Base-by-base conservation (phyloP, 2,888 invertebrate genomes). In the Chymomyza fuscimana region DNA sequence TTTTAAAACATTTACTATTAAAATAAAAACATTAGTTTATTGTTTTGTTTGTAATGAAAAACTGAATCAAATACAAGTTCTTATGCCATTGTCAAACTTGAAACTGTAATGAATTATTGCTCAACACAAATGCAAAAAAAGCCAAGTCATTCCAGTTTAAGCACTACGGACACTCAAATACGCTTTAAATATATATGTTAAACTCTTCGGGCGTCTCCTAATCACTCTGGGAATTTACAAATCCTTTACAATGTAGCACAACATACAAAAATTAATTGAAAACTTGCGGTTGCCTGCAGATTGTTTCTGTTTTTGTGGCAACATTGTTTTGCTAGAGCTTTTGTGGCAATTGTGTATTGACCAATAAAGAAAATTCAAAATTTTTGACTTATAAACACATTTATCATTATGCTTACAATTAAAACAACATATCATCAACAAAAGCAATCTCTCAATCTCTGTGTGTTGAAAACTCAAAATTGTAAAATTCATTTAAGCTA, bases 231-330 rank as follows among this genome's bases (percentile, higher is more conserved):
- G 40, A 46, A 46, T 46, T 46, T 10, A 46, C 40, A 46, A 46
- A 46, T 46, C 12, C 40, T 46, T 46, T 46, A 4, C 40, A 46
- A 46, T 46, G 40, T 46, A 46, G 40, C 40, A 1, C 12, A 46
- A 46, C 10, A 6, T 10, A 40, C 64, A 68, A 67, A 72, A 72
- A 67, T 75, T 76, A 67, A 72, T 76, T 76, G 58, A 67, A 62
- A 72, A 72, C 72, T 76, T 75, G 74, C 52, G 75, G 76, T 66
- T 69, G 60, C 51, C 69, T 74, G 74, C 72, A 69, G 69, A 63
- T 63, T 69, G 72, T n/a, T 50, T 16, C 25, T 40, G 22, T 5
- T 22, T 59, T 51, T 10, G 22, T 16, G 12, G 25, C 25, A 63
- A 64, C 10, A 73, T 70, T 16, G 52, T 36, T 54, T 16, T 32